Conservation (phyloP, 2,113 vertebrate genomes). For the Rhynchomys soricoides region DNA sequence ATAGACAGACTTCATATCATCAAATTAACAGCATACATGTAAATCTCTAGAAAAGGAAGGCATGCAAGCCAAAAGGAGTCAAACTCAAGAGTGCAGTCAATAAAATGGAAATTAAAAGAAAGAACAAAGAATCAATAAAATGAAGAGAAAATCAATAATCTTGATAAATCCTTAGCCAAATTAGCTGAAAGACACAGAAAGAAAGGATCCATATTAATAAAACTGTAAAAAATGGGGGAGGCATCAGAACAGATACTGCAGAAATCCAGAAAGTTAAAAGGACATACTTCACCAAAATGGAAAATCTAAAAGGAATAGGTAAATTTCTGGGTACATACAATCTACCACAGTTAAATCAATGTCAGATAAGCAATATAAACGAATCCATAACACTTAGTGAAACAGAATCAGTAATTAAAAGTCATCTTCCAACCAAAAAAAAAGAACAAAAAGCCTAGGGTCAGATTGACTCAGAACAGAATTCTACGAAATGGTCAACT, state of each 20-base stretch:
- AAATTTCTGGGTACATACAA: neutral
- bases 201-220: neutral
- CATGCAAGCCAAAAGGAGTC: neutral
- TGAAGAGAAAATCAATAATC: neutral
- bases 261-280: neutral
- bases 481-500: neutral
- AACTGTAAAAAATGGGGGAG: neutral
- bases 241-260: neutral
- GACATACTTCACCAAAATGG: neutral
- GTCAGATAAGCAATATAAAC: neutral
- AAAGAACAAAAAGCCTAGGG: neutral
- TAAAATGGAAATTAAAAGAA: neutral
- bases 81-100: neutral
- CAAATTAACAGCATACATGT: neutral
- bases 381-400: neutral
- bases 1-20: neutral
- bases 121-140: neutral
- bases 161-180: neutral
- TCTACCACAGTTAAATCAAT: neutral
- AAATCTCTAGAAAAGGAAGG: neutral
- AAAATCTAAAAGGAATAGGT: neutral
- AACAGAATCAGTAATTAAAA: neutral
- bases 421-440: neutral
- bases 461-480: neutral
- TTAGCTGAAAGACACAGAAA: neutral